Percentiles rank a stretch among this genome's conserved stretches.
These are phyloP conservation scores for Hyaena hyaena DNA, from an alignment of 2,113 vertebrate genomes.

Conservation along the genomic window DNA sequence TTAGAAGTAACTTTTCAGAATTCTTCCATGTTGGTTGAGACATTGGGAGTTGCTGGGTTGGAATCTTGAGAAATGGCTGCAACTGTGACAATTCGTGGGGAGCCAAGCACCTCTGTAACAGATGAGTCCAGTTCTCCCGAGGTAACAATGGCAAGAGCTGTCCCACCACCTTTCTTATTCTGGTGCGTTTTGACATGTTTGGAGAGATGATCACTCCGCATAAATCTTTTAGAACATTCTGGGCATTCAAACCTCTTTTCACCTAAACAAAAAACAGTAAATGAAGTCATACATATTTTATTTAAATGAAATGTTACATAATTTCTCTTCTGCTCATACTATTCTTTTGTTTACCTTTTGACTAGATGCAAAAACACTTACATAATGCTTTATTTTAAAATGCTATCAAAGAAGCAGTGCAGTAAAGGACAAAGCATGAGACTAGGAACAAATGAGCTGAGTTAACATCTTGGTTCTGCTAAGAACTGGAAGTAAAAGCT, in stretches of 20 bases:
- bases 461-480: not conserved
- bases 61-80: conserved; percentile 97
- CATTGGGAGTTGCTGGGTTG: conserved; percentile 95
- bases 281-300: conserved; percentile 10
- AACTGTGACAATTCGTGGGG: conserved; percentile 97
- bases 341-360: conserved; percentile 4
- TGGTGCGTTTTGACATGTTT: conserved; percentile 99
- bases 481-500: not conserved
- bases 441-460: not conserved
- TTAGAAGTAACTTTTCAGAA: conserved; percentile 87
- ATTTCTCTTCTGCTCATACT: conserved; percentile 15
- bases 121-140: conserved; percentile 97
- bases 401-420: not conserved
- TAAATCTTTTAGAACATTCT: conserved; percentile 99
- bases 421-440: not conserved
- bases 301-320: conserved; percentile 17
- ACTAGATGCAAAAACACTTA: conserved; percentile 32
- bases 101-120: conserved; percentile 93
- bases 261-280: conserved; percentile 88
- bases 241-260: conserved; percentile 99
- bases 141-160: conserved; percentile 97
- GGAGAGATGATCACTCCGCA: conserved; percentile 99
- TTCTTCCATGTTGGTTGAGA: conserved; percentile 97
- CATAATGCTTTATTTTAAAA: conserved; percentile 49
- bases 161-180: conserved; percentile 97